Evolutionary conservation across 2,113 vertebrate species (phyloP), one percentile per base, ranked within the genome.

Genomic region (Pachyramphus minor): DNA sequence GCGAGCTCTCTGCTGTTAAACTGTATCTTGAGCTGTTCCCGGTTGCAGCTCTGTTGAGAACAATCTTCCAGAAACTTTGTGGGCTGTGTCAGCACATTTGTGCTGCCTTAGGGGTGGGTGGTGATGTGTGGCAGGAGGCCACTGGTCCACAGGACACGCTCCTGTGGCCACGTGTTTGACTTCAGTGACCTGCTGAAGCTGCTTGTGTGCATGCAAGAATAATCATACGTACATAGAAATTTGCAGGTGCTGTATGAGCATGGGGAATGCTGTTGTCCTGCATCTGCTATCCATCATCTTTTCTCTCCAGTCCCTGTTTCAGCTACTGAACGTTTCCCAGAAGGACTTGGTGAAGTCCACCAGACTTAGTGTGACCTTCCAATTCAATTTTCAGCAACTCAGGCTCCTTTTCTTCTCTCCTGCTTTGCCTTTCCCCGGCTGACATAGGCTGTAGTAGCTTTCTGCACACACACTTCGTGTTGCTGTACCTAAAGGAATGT

Each of bases 111-210:
- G 44, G n/a, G 53, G 15, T 30, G 8, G 15, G 16, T 30, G 53
- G 22, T 28, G 33, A n/a, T 56, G 11, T 64, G 2, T 24, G 16
- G 22, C 31, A n/a, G 42, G 66, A 89, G 63, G 33, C 45, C 1
- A 0, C 4, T 50, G 78, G 18, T 63, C 12, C 27, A 21, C 4
- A 4, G 1, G 9, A 16, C 12, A 0, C 6, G 37, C 11, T 77
- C 31, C 33, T 18, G 37, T 5, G 11, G 45, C 76, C 42, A 0
- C 0, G 0, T 21, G 12, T 56, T 15, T 42, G 16, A 49, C 35
- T 59, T 50, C 49, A 64, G 58, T 33, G 45, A 8, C 63, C 8
- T 4, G 13, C 72, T 66, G 72, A 41, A 53, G 59, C 50, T 4
- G 2, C 59, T 71, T 31, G 10, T 41, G 20, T n/a, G 59, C 4